Conservation (phyloP, 2,797 vertebrate genomes). For the Gymnoscopelus braueri region DNA sequence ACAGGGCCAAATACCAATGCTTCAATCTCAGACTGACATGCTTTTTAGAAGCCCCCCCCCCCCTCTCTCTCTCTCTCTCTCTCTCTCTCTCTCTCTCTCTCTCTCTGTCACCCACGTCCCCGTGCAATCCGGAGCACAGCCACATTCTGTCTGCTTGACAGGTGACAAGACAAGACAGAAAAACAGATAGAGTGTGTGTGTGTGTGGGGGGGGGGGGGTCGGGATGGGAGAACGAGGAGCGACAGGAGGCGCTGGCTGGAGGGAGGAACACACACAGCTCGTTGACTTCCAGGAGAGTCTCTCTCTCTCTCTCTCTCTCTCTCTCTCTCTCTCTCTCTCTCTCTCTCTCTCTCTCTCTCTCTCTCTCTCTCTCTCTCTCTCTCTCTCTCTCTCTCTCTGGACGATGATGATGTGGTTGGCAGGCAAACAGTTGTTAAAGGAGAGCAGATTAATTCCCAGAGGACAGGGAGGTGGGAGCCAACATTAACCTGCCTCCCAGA, state of each 20-base stretch:
- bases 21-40: conserved; percentile 62
- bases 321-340: too few species aligned
- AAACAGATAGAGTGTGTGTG: not conserved
- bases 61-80: conserved; percentile 7
- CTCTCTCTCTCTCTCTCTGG: too few species aligned
- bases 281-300: too few species aligned
- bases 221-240: too few species aligned
- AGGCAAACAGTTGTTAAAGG: not conserved
- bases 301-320: too few species aligned
- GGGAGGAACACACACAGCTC: not conserved
- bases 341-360: too few species aligned
- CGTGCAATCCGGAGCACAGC: conserved; percentile 31
- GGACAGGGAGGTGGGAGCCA: conserved; percentile 49
- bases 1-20: conserved; percentile 66
- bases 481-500: conserved; percentile 72
- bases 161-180: conserved; percentile 40
- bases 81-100: conserved; percentile 9
- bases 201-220: not conserved
- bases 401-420: too few species aligned
- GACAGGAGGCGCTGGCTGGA: too few species aligned
- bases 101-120: conserved; percentile 26
- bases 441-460: conserved; percentile 65
- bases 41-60: conserved; percentile 42
- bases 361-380: too few species aligned
- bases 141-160: conserved; percentile 37